Conservation (phyloP, 2,888 invertebrate genomes). For the Dorcus hopei region DNA sequence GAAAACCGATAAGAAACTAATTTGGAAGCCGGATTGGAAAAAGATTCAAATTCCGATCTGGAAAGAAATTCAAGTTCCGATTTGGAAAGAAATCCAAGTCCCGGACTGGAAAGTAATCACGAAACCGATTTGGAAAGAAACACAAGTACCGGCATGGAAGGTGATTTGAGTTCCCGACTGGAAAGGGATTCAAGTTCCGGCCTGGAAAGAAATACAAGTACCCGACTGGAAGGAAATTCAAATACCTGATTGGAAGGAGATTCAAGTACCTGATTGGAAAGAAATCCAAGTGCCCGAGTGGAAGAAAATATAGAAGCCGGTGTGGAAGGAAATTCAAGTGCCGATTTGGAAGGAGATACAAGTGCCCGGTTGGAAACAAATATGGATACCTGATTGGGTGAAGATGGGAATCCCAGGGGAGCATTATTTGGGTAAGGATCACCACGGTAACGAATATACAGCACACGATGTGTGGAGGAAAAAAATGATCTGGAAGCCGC, state of each 20-base stretch:
- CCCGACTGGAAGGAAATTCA: constrained; percentile 70
- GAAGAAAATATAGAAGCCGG: constrained; percentile 57
- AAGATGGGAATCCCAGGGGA: constrained; percentile 61
- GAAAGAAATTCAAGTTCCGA: constrained; percentile 71
- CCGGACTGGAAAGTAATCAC: constrained; percentile 73
- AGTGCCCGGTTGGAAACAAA: constrained; percentile 65
- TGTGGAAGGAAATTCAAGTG: constrained; percentile 71
- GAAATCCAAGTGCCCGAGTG: constrained; percentile 64
- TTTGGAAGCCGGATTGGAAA: constrained; percentile 78
- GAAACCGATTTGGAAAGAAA: constrained; percentile 69
- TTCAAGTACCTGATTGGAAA: constrained; percentile 63
- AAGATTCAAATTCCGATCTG: constrained; percentile 67
- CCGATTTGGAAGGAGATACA: constrained; percentile 54
- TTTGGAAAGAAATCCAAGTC: constrained; percentile 77
- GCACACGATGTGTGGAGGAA: constrained; percentile 68
- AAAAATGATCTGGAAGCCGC: constrained; percentile 67
- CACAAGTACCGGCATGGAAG: constrained; percentile 69
- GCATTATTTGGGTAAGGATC: constrained; percentile 61
- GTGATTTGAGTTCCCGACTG: constrained; percentile 75
- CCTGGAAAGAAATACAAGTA: constrained; percentile 67
- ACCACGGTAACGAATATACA: constrained; percentile 65
- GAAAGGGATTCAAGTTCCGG: constrained; percentile 72
- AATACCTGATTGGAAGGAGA: constrained; percentile 67
- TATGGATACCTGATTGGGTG: constrained; percentile 67
- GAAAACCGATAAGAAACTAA: constrained; percentile 72